Evolutionary conservation across 2,888 invertebrate species (phyloP), one percentile per base, ranked within the genome.

Genomic region (Mimas tiliae): DNA sequence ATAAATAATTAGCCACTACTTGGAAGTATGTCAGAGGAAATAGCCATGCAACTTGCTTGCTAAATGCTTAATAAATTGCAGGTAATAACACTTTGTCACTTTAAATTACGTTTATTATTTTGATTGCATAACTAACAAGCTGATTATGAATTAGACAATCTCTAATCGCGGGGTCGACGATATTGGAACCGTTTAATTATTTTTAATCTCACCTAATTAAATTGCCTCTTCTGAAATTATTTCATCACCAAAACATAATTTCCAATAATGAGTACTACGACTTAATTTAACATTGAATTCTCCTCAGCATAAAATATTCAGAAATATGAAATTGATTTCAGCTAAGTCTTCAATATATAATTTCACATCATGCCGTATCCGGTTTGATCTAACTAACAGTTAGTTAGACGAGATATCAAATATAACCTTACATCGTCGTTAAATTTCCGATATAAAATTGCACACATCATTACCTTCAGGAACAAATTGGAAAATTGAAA

Each of bases 401-500:
- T 21, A 47, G 63, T 48, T 48, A 63, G n/a, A 52, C 6, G 45
- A 52, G 42, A 27, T 16, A 66, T 52, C 64, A 69, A 70, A 71
- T 74, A 73, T 70, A 70, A 73, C 69, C 53, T 70, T 67, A 71
- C 71, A 67, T 72, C 72, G 69, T 76, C 74, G 71, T 74, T 68
- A 70, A 70, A 72, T 73, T 52, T 66, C 64, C 66, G 64, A 68
- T 71, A 69, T 74, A 75, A 77, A 73, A 74, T 74, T 69, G 68
- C 72, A 75, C 74, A 79, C 78, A 78, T 75, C 75, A 75, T 80
- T 80, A 79, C 76, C 68, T 71, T 74, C 73, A 75, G 75, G 73
- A 75, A 80, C 66, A 71, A 75, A 80, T 78, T 74, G 72, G 76
- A 74, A 83, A 84, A 83, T 81, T 79, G 74, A 76, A 76, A 72